A percentile compares a stretch with the other conserved stretches of the same genome.
Evolutionary conservation across 2,888 invertebrate genomes (phyloP).

Genomic region (Latrodectus elegans): DNA sequence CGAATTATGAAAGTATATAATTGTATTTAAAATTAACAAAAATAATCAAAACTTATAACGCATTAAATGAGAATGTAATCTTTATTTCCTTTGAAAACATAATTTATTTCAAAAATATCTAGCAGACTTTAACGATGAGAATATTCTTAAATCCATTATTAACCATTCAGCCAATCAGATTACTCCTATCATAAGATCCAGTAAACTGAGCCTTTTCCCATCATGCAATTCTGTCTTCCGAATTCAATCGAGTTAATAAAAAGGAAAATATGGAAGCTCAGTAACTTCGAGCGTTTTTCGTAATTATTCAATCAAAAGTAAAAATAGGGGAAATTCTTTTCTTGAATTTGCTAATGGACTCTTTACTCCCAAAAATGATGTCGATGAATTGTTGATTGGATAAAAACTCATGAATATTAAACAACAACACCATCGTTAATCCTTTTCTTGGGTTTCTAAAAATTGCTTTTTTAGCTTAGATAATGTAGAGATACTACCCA

Average conservation of each 20-base stretch:
- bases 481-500: too few species aligned
- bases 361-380: background rate
- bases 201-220: constrained; percentile 14
- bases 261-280: background rate
- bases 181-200: constrained; percentile 11
- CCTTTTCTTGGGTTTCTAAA: background rate
- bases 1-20: too few species aligned
- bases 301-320: too few species aligned
- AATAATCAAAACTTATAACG: too few species aligned
- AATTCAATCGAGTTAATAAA: constrained; percentile 2
- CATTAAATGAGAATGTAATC: too few species aligned
- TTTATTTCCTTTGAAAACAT: too few species aligned
- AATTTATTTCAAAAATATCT: too few species aligned
- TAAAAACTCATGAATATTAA: constrained; percentile 36
- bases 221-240: background rate
- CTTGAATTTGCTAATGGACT: background rate
- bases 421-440: constrained; percentile 17
- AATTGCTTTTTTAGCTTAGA: background rate
- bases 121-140: too few species aligned
- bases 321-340: too few species aligned
- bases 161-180: constrained; percentile 18
- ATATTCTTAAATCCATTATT: constrained; percentile 5
- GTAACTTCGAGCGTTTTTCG: too few species aligned
- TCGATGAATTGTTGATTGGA: constrained; percentile 17
- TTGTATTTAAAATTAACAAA: too few species aligned